Evolutionary conservation across 2,888 invertebrate species (phyloP).

Genomic region (Axea sp.): DNA sequence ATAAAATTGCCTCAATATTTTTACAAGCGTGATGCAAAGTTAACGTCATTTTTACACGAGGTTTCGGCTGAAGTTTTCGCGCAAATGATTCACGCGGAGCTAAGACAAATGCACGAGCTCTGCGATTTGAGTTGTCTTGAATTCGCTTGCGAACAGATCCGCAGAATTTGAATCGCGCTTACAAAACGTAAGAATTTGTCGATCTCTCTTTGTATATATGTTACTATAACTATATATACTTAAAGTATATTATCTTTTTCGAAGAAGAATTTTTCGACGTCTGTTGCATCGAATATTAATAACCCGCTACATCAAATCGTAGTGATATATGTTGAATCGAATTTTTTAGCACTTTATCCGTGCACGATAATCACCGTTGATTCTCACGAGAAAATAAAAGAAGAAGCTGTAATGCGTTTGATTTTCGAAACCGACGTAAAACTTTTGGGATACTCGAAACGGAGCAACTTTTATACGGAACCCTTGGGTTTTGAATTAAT

Average conservation of each 20-base stretch:
- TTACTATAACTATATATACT: conserved; percentile 42
- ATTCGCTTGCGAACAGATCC: no score
- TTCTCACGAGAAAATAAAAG: conserved; percentile 7
- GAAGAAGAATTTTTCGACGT: conserved; percentile 39
- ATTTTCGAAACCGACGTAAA: not conserved
- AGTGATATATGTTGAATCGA: conserved; percentile 44
- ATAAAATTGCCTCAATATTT: conserved; percentile 6
- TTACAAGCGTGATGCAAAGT: not conserved
- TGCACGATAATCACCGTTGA: conserved; percentile 38
- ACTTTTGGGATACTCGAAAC: not conserved
- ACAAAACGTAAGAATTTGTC: conserved; percentile 12
- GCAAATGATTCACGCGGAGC: no score
- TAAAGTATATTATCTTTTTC: conserved; percentile 49
- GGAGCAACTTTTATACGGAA: conserved; percentile 6
- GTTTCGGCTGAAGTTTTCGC: not conserved
- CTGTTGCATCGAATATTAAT: conserved; percentile 50
- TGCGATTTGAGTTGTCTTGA: no score
- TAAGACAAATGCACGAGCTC: no score
- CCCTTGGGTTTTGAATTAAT: not conserved
- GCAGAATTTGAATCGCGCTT: no score
- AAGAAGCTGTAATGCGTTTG: conserved; percentile 14
- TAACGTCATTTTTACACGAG: not conserved
- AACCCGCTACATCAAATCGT: conserved; percentile 14
- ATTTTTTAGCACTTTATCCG: conserved; percentile 38
- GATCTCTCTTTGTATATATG: conserved; percentile 54